phyloP scores from a whole-genome alignment of 2,113 vertebrate species.

The Phylloscopus trochilus region DNA sequence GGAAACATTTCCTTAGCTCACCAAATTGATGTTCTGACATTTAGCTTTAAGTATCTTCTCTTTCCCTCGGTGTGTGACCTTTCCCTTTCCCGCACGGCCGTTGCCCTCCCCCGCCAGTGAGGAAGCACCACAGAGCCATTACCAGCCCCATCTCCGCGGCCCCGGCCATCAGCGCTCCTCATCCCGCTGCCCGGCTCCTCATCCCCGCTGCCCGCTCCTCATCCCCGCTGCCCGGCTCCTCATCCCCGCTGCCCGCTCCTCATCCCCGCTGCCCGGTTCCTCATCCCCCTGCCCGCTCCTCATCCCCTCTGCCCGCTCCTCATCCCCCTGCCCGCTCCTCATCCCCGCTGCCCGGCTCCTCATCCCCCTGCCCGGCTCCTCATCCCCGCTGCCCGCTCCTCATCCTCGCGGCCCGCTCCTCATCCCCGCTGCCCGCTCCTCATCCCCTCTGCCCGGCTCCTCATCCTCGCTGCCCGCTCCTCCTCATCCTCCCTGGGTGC shows the following conservation, averaged over 20 bases:
- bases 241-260: neutral
- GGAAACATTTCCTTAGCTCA: constrained; percentile 20
- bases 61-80: constrained; percentile 49
- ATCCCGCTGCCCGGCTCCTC: neutral
- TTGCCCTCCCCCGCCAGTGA: neutral
- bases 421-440: no score
- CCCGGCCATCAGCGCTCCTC: neutral
- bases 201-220: neutral
- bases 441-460: neutral
- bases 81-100: neutral
- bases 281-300: neutral
- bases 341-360: neutral
- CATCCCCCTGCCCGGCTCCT: no score
- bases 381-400: neutral
- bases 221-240: neutral
- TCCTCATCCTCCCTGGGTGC: neutral
- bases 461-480: neutral
- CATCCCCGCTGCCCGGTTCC: neutral
- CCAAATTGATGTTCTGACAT: constrained; percentile 62
- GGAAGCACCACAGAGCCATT: neutral
- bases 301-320: no score
- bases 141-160: neutral
- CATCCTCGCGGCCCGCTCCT: neutral
- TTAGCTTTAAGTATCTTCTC: constrained; percentile 48
- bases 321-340: neutral